These are phyloP conservation scores for Scytalopus superciliaris DNA, from an alignment of 2,113 vertebrate genomes.

Conservation along the genomic window DNA sequence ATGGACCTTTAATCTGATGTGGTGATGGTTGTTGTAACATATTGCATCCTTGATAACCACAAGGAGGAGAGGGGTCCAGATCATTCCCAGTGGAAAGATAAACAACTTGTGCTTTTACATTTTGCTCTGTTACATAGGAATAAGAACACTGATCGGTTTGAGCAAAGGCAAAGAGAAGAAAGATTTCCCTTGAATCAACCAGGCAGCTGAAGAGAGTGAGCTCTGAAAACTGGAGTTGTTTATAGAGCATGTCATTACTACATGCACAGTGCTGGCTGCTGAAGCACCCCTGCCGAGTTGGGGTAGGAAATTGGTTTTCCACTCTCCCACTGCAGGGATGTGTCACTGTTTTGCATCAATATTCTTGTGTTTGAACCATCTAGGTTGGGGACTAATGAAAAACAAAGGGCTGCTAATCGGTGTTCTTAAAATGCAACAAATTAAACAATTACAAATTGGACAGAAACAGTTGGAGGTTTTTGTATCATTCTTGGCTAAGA, in stretches of 20 bases:
- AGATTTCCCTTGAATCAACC: not conserved
- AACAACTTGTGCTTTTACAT: rapidly evolving
- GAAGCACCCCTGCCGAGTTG: not conserved
- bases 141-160: not conserved
- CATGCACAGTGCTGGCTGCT: not conserved
- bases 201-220: not conserved
- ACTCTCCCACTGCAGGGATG: not conserved
- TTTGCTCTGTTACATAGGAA: not conserved
- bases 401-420: not conserved
- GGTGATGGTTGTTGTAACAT: rapidly evolving
- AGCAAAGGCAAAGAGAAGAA: not conserved
- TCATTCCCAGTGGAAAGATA: not conserved
- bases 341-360: not conserved
- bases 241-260: not conserved
- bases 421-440: constrained; percentile 8
- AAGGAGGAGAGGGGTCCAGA: not conserved
- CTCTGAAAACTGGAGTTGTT: not conserved
- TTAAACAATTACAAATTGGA: constrained; percentile 17
- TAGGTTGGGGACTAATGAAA: not conserved
- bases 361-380: not conserved
- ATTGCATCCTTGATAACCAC: not conserved
- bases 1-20: not conserved
- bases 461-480: not conserved
- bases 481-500: not conserved
- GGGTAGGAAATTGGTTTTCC: constrained; percentile 16